Evolutionary conservation across 30 jellyfish, hydroid and myxozoan genomes (phyloP).

Genomic region (Chironex yamaguchii): DNA sequence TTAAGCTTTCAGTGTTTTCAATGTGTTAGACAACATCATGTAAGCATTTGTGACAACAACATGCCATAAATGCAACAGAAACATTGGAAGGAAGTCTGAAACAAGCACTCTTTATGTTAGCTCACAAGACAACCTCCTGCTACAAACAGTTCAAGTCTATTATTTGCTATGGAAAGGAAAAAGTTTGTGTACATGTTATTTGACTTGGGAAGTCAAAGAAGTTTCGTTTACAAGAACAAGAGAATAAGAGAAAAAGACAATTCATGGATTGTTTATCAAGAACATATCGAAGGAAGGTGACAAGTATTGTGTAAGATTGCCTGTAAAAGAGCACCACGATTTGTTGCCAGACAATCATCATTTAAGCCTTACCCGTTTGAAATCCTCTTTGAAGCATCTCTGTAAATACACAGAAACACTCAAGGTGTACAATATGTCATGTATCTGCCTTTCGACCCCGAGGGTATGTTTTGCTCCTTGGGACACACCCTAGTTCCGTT

Average conservation of each 20-base stretch:
- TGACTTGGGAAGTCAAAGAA: conserved; percentile 12
- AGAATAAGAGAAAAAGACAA: conserved; percentile 22
- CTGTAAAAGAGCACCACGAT: conserved; percentile 13
- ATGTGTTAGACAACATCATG: conserved; percentile 14
- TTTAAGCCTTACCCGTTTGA: conserved; percentile 10
- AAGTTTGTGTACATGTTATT: not conserved
- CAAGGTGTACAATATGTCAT: not conserved
- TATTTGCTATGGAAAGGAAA: not conserved
- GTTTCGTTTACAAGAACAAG: not conserved
- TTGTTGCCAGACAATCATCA: conserved; percentile 13
- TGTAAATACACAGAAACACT: not conserved
- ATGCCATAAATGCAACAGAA: not conserved
- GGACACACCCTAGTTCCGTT: no score
- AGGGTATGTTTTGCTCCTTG: no score
- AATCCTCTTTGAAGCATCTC: not conserved
- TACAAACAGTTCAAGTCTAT: conserved; percentile 20
- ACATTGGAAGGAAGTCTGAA: not conserved
- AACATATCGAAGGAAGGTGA: no score
- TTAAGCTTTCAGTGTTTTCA: no score
- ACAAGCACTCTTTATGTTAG: conserved; percentile 2
- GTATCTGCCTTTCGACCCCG: no score
- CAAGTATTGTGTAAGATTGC: no score
- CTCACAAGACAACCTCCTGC: not conserved
- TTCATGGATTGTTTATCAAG: conserved; percentile 2
- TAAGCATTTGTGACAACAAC: conserved; percentile 22